Evolutionary conservation across 2,888 invertebrate genomes (phyloP).

Genomic region (Hemaris fuciformis): DNA sequence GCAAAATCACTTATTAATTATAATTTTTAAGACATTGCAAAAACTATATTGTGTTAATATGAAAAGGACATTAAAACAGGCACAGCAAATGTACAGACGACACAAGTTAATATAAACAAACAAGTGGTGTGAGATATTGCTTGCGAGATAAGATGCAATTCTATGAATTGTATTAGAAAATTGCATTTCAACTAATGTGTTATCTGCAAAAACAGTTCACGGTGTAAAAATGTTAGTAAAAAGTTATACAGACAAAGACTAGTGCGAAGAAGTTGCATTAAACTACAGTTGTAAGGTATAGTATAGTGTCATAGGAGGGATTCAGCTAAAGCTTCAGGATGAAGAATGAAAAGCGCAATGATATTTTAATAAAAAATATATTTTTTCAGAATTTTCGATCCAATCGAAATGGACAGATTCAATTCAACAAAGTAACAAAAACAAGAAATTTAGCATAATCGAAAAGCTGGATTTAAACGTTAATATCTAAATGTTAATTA

Average conservation of each 20-base stretch:
- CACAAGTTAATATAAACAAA: neutral
- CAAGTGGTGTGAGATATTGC: neutral
- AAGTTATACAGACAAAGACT: neutral
- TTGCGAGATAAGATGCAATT: neutral
- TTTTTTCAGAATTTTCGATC: constrained; percentile 69
- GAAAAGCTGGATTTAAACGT: constrained; percentile 71
- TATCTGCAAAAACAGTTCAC: neutral
- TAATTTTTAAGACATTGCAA: neutral
- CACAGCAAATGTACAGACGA: neutral
- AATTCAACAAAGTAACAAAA: constrained; percentile 59
- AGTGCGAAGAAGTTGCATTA: constrained; percentile 19
- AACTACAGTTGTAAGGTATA: constrained; percentile 18
- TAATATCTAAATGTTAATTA: constrained; percentile 10
- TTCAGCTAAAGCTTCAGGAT: constrained; percentile 57
- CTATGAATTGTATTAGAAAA: neutral
- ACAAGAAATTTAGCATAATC: constrained; percentile 52
- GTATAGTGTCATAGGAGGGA: constrained; percentile 38
- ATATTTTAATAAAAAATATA: constrained; percentile 75
- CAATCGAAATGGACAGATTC: constrained; percentile 73
- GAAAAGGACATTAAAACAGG: neutral
- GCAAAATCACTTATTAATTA: neutral
- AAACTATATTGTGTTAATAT: neutral
- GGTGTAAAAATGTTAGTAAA: neutral
- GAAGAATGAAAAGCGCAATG: constrained; percentile 75
- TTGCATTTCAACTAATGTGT: neutral